Evolutionary conservation across 1,140 invertebrate species (phyloP), one percentile per base, ranked within the genome.

Genomic region (Drosophila simulans): DNA sequence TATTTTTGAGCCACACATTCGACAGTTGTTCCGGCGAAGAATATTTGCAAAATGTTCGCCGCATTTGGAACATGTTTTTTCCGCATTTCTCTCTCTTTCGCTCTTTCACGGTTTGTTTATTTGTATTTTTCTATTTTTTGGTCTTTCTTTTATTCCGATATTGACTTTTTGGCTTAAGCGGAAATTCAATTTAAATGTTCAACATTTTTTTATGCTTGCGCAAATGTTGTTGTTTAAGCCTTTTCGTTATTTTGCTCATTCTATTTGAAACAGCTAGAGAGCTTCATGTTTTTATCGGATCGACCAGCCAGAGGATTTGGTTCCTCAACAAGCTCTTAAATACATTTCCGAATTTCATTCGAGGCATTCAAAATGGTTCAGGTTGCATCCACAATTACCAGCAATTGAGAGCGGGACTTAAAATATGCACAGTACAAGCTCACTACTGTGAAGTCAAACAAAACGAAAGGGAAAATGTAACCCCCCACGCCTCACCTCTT

Each of bases 151-250:
- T 43, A 51, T 42, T 42, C 12, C 17, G 52, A 39, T 48, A 65
- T 66, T 81, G 58, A 60, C 66, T 65, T 66, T 81, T 81, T 66
- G 78, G 72, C 72, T 81, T 68, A 40, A 73, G 42, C 73, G 73
- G 49, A 77, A 77, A 73, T 81, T 73, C 64, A 58, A 77, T 81
- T 81, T 71, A 73, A 81, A 81, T 77, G 66, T 60, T 77, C 70
- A 25, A 5, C 15, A 13, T 12, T 49, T 52, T 45, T 40, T 45
- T 22, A 4, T 15, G 13, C 49, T 17, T 52, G 52, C 31, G 35
- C 35, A 51, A 43, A 42, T 40, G 53, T 40, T 31, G 31, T 15
- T 62, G 35, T 49, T 35, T 31, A 59, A 69, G 48, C 49, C 40
- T 35, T 20, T 49, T 52, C 53, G 52, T 58, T 40, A 25, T 43